These are phyloP conservation scores for Canis aureus DNA, from an alignment of 2,113 vertebrate genomes.

Conservation along the genomic window DNA sequence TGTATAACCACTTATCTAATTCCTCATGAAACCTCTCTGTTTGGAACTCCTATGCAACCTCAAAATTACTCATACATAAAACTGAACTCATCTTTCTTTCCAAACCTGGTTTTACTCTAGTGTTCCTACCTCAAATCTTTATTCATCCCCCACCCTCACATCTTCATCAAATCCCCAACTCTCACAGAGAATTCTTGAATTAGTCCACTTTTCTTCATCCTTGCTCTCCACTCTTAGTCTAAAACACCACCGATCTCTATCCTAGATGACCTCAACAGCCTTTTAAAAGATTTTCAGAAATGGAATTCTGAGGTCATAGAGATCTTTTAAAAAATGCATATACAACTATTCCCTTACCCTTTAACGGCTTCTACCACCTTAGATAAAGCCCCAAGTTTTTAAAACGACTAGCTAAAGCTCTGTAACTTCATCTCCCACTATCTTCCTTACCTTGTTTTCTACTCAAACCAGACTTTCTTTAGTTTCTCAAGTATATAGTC, in stretches of 20 bases:
- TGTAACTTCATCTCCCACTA: not conserved
- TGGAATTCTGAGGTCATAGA: not conserved
- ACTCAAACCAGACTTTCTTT: conserved; percentile 31
- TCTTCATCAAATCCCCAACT: not conserved
- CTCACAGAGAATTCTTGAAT: not conserved
- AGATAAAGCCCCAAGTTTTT: not conserved
- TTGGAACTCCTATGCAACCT: not conserved
- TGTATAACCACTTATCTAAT: not conserved
- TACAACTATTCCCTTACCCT: not conserved
- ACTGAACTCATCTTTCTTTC: conserved; percentile 19
- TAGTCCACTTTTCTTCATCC: not conserved
- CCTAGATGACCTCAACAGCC: not conserved
- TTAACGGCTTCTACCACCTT: not conserved
- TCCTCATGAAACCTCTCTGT: not conserved
- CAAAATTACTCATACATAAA: not conserved
- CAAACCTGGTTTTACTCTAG: not conserved
- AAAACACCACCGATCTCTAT: not conserved
- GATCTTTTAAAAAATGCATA: not conserved
- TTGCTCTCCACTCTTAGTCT: not conserved
- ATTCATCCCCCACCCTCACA: not conserved
- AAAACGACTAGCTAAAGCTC: not conserved
- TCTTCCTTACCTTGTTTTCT: conserved; percentile 32
- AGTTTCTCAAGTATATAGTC: not conserved
- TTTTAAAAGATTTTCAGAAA: conserved; percentile 36
- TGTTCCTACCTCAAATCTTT: not conserved